These are phyloP conservation scores for Tenebrosternarchus preto DNA, from an alignment of 2,113 vertebrate species.

Conservation along the genomic window DNA sequence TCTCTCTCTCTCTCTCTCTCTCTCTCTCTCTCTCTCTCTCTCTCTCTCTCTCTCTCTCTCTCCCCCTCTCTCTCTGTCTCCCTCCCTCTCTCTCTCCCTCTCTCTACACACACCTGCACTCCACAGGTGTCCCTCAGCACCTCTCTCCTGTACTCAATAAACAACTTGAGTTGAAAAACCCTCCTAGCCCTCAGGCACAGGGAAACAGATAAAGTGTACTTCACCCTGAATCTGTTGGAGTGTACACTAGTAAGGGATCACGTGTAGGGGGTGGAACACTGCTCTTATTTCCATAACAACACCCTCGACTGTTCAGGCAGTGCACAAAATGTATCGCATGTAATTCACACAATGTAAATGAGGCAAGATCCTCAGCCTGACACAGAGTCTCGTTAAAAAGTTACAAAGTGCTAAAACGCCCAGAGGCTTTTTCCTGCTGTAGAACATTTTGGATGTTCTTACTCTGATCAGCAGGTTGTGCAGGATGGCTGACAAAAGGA, in stretches of 20 bases:
- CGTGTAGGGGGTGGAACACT: neutral
- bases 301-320: neutral
- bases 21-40: no score
- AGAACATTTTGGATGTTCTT: neutral
- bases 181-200: no score
- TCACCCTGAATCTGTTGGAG: no score
- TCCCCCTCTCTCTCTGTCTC: no score
- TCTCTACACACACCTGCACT: neutral
- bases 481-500: neutral
- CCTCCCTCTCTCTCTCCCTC: no score
- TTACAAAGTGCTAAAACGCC: neutral
- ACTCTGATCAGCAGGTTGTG: neutral
- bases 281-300: slow-evolving; percentile 1
- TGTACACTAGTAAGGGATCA: neutral
- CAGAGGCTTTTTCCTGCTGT: neutral
- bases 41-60: no score
- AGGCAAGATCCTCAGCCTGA: neutral
- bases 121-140: neutral
- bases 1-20: no score
- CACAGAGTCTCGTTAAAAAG: neutral
- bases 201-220: no score
- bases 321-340: slow-evolving; percentile 1
- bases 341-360: neutral
- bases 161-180: no score
- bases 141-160: neutral